These are phyloP conservation scores for Ailurus styani DNA, from an alignment of 2,113 vertebrate species.

Conservation along the genomic window DNA sequence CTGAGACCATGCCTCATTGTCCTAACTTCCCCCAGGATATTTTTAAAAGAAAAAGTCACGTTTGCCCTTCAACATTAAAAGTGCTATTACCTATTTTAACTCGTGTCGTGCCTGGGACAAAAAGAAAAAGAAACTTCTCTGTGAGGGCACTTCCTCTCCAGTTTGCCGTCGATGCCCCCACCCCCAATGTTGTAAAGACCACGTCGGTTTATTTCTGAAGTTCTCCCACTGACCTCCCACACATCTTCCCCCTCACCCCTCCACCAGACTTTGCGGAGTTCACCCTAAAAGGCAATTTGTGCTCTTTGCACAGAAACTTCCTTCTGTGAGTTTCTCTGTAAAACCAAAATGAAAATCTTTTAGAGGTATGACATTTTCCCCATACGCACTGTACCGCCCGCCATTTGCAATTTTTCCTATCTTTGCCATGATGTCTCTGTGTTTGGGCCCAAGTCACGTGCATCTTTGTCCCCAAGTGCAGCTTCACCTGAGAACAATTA, in stretches of 20 bases:
- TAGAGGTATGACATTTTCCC: too few species aligned
- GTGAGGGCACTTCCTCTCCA: background rate
- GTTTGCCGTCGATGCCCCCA: background rate
- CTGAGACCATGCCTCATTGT: background rate
- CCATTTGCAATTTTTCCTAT: background rate
- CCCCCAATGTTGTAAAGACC: accelerated
- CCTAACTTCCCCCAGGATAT: background rate
- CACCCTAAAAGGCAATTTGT: background rate
- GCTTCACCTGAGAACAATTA: accelerated
- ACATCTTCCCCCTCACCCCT: accelerated
- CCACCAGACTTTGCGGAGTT: background rate
- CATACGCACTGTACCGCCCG: accelerated
- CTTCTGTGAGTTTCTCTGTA: background rate
- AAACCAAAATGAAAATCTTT: accelerated
- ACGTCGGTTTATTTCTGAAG: background rate
- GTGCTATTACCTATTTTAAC: background rate
- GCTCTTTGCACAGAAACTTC: background rate
- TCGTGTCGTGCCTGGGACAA: accelerated
- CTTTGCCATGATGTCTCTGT: accelerated
- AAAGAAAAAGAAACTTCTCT: background rate
- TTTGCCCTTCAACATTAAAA: background rate
- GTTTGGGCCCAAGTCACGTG: too few species aligned
- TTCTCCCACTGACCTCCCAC: background rate
- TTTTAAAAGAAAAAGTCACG: background rate
- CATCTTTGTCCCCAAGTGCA: too few species aligned